These are phyloP conservation scores for Neoniphon sammara DNA, from an alignment of 2,797 vertebrate species.

Conservation along the genomic window DNA sequence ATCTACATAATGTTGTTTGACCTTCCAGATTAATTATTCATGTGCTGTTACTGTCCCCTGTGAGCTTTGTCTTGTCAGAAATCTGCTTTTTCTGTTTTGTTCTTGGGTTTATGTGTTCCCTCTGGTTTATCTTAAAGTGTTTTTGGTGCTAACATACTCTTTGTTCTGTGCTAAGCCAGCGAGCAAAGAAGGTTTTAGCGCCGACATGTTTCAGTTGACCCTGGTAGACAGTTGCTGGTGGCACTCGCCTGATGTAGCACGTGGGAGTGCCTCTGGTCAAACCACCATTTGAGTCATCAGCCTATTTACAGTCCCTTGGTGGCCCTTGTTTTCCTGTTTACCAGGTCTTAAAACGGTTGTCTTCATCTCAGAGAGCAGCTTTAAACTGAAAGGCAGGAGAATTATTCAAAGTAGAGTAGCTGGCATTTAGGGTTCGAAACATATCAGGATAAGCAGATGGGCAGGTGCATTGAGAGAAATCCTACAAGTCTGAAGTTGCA, in stretches of 20 bases:
- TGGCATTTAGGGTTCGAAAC: conserved; percentile 13
- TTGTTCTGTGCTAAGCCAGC: conserved; percentile 18
- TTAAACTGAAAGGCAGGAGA: conserved; percentile 20
- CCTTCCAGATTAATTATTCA: conserved; percentile 61
- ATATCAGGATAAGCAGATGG: not conserved
- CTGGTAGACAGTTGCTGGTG: conserved; percentile 15
- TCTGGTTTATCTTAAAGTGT: conserved; percentile 11
- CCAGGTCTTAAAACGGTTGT: conserved; percentile 79
- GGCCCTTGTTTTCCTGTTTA: conserved; percentile 33
- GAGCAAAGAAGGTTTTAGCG: conserved; percentile 39
- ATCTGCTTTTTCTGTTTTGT: conserved; percentile 45
- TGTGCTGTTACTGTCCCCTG: conserved; percentile 44
- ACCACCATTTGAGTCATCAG: conserved; percentile 54
- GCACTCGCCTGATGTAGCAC: conserved; percentile 14
- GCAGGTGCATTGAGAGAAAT: not conserved
- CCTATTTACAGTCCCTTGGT: conserved; percentile 43
- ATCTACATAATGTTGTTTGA: conserved; percentile 67
- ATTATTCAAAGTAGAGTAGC: not conserved
- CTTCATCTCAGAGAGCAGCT: conserved; percentile 49
- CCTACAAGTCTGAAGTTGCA: no score
- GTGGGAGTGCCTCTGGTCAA: conserved; percentile 50
- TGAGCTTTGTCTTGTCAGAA: conserved; percentile 55
- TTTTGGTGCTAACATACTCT: conserved; percentile 19
- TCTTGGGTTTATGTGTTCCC: conserved; percentile 35
- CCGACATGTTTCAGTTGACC: conserved; percentile 30